phyloP scores from a whole-genome alignment of 2,797 vertebrate genomes.

The Sebastes taczanowskii region DNA sequence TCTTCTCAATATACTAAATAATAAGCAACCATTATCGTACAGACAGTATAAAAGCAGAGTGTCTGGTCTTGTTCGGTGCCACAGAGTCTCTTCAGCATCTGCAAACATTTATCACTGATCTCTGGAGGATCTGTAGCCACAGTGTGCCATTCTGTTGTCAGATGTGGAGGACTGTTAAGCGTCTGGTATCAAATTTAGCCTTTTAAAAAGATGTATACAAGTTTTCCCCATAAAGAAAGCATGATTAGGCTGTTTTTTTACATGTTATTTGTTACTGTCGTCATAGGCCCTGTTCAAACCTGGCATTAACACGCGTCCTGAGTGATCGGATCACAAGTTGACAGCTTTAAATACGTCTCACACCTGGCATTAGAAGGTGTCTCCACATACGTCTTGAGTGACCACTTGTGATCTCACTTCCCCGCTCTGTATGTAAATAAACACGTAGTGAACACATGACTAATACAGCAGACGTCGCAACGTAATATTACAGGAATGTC shows the following conservation, averaged over 20 bases:
- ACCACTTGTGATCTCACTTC: too few species aligned
- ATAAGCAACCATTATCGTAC: neutral
- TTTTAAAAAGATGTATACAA: neutral
- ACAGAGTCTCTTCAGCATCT: conserved; percentile 37
- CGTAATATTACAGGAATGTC: too few species aligned
- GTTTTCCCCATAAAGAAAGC: neutral
- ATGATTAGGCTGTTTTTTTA: neutral
- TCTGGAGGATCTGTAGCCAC: conserved; percentile 37
- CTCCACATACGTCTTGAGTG: too few species aligned
- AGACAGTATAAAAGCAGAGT: conserved; percentile 2
- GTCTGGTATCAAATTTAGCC: conserved; percentile 2
- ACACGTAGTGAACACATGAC: too few species aligned
- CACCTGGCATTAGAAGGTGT: too few species aligned
- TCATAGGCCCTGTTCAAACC: too few species aligned
- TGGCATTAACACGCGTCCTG: too few species aligned
- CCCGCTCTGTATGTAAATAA: too few species aligned
- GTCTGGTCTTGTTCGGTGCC: conserved; percentile 13
- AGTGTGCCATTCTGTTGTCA: conserved; percentile 35
- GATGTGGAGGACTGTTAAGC: conserved; percentile 16
- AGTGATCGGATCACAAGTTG: too few species aligned
- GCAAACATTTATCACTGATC: conserved; percentile 52
- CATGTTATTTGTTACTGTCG: neutral
- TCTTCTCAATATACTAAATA: neutral
- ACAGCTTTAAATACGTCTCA: too few species aligned
- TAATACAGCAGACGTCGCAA: too few species aligned